Evolutionary conservation across 2,888 invertebrate genomes (phyloP).

Genomic region (Agelastica alni): DNA sequence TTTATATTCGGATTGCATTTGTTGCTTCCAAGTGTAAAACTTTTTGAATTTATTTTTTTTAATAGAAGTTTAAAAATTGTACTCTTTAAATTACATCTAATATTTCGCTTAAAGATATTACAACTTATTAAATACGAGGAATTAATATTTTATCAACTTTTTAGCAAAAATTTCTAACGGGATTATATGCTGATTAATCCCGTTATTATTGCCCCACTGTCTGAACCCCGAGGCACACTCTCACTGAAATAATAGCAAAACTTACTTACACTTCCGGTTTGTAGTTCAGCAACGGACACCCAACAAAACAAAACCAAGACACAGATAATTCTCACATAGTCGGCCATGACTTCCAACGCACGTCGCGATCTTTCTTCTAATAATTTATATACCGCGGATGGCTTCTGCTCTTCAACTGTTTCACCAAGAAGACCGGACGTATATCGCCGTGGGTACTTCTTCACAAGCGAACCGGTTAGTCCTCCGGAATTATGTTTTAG

Average conservation of each 20-base stretch:
- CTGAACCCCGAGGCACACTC: neutral
- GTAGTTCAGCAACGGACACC: conserved; percentile 20
- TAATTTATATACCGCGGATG: conserved; percentile 13
- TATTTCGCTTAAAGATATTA: no score
- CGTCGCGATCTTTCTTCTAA: conserved; percentile 12
- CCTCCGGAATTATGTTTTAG: conserved; percentile 1
- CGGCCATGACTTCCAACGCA: conserved; percentile 12
- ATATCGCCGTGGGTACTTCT: conserved; percentile 7
- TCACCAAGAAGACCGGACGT: conserved; percentile 15
- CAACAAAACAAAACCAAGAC: conserved; percentile 28
- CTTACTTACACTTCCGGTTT: conserved; percentile 39
- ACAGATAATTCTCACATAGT: conserved; percentile 14
- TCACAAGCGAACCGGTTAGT: neutral
- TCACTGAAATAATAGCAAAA: conserved; percentile 5
- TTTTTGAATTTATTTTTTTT: no score
- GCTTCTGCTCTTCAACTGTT: conserved; percentile 17
- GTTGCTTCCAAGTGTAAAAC: no score
- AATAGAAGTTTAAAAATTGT: no score
- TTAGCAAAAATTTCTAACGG: no score
- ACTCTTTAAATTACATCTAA: no score
- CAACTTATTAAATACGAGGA: no score
- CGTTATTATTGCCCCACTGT: neutral
- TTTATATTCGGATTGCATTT: no score
- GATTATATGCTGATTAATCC: no score
- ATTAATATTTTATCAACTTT: no score